Evolutionary conservation across 2,113 vertebrate species (phyloP), one percentile per base, ranked within the genome.

Genomic region (Pygathrix nemaeus): DNA sequence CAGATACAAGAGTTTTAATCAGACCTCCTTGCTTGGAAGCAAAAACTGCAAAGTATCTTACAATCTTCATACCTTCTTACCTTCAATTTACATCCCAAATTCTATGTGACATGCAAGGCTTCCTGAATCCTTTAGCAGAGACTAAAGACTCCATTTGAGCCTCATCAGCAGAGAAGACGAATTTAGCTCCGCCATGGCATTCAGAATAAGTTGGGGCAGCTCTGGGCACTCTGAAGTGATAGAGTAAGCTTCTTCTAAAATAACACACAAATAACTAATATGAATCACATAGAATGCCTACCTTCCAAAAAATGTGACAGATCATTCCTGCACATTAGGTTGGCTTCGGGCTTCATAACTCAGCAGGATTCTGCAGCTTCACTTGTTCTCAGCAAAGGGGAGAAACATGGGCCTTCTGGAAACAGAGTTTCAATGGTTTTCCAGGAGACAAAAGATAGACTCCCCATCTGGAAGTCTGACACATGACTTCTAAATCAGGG

Each of bases 1-100:
- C 10, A 84, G 27, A 83, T 72, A 79, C 61, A 68, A 97, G 27
- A 90, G 68, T 95, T 90, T 95, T 93, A 96, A 94, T 84, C 57
- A 95, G 90, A 85, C 21, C 8, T n/a, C 27, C 27, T 88, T 83
- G 76, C 55, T 48, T 81, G 52, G 64, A 78, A 8, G 30, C 38
- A 96, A 92, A 94, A 75, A 30, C 66, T 30, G 70, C 43, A 92
- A 38, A 81, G 40, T 17, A 96, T 83, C 55, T 52, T 82, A 48
- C 21, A 57, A 91, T 52, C 18, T 40, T 66, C 10, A 8, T 40
- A 93, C 59, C 45, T 81, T 52, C 25, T 76, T 90, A 16, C 52
- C 79, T 90, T 90, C 72, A 80, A 57, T 50, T 89, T 48, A 43
- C 59, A 64, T 64, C 61, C 27, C 59, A 92, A 90, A 94, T 88